Percentiles rank a stretch among this genome's conserved stretches.
Conservation (phyloP, 2,113 vertebrate genomes). For the Heliornis fulica region DNA sequence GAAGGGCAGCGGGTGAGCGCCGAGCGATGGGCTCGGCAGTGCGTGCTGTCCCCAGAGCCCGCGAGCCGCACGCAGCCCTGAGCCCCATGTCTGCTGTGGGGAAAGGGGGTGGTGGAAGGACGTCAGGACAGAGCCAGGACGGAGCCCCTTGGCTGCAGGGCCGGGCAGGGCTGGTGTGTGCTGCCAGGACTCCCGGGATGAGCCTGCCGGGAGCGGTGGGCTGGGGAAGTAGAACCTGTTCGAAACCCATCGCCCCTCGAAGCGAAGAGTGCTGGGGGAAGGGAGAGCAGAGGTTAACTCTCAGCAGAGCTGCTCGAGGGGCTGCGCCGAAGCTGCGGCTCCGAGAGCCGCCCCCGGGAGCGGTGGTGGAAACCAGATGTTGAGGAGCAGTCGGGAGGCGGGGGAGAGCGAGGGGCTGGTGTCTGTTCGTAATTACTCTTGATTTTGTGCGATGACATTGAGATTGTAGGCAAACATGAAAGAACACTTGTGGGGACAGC, state of each 20-base stretch:
- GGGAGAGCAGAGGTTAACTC: neutral
- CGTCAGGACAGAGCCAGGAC: rapidly evolving
- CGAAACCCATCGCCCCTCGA: neutral
- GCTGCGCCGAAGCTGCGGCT: neutral
- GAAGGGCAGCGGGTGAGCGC: neutral
- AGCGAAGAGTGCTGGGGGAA: neutral
- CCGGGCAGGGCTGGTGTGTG: neutral
- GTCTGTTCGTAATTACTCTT: conserved; percentile 91
- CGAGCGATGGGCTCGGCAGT: rapidly evolving
- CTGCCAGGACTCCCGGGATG: rapidly evolving
- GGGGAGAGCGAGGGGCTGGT: conserved; percentile 12
- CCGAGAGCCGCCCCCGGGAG: neutral
- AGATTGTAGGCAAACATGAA: conserved; percentile 81
- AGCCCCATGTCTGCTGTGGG: no score
- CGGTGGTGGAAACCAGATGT: conserved; percentile 90
- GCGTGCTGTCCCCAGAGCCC: neutral
- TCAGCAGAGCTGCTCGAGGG: neutral
- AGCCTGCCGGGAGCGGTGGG: neutral
- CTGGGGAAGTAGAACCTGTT: neutral
- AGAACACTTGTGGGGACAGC: conserved; percentile 73
- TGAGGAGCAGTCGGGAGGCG: conserved; percentile 52
- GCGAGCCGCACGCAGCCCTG: neutral
- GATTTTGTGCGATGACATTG: conserved; percentile 83
- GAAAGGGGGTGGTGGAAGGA: neutral
- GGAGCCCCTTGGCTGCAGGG: neutral